These are phyloP conservation scores for Scarus forsteni DNA, from an alignment of 2,797 vertebrate species.

Conservation along the genomic window DNA sequence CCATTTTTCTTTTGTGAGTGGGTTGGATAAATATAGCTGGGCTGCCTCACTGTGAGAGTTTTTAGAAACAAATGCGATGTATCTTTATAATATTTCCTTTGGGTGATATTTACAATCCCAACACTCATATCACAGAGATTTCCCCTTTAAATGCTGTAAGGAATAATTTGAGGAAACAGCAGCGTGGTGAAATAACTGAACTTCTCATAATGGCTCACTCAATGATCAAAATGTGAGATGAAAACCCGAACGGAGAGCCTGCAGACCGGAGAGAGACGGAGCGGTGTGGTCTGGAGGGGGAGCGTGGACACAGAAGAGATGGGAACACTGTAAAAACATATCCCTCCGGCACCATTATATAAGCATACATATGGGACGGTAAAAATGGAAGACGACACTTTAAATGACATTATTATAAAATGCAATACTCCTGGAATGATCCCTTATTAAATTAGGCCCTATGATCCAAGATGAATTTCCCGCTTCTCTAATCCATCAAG, in stretches of 20 bases:
- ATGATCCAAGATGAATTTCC: slow-evolving; percentile 99
- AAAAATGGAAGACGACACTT: slow-evolving; percentile 99
- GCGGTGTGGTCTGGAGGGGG: slow-evolving; percentile 68
- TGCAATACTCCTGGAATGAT: slow-evolving; percentile 99
- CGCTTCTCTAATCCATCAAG: slow-evolving; percentile 99
- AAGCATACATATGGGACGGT: slow-evolving; percentile 99
- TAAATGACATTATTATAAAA: slow-evolving; percentile 99
- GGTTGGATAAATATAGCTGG: slow-evolving; percentile 69
- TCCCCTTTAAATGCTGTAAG: slow-evolving; percentile 74
- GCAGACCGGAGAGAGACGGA: slow-evolving; percentile 61
- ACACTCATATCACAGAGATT: slow-evolving; percentile 78
- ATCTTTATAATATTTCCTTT: slow-evolving; percentile 79
- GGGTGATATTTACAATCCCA: slow-evolving; percentile 80
- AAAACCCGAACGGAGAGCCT: slow-evolving; percentile 67
- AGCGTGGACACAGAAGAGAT: slow-evolving; percentile 74
- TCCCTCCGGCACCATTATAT: slow-evolving; percentile 97
- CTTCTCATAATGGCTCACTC: slow-evolving; percentile 74
- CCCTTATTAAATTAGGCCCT: slow-evolving; percentile 99
- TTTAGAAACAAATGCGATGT: slow-evolving; percentile 70
- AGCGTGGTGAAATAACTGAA: slow-evolving; percentile 67
- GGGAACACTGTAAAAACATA: slow-evolving; percentile 92
- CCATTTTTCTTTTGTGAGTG: slow-evolving; percentile 66
- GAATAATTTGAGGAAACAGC: slow-evolving; percentile 76
- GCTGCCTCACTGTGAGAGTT: slow-evolving; percentile 44
- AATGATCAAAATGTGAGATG: slow-evolving; percentile 75